Evolutionary conservation across 2,797 vertebrate genomes (phyloP).

Genomic region (Luscinia megarhynchos): DNA sequence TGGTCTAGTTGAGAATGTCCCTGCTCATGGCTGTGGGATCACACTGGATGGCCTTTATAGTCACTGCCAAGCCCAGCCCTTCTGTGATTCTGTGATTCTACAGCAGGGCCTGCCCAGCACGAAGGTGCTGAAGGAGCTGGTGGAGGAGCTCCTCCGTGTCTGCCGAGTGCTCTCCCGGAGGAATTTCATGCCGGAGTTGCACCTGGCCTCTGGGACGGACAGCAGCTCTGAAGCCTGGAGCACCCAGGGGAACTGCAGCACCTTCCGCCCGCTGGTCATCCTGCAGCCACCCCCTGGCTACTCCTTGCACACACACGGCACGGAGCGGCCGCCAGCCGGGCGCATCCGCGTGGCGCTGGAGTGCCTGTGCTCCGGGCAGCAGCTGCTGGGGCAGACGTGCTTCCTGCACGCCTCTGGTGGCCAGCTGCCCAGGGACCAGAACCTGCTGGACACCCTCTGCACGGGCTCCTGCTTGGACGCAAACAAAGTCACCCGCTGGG

Average conservation of each 20-base stretch:
- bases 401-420: neutral
- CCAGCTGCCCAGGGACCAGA: neutral
- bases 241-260: neutral
- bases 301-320: neutral
- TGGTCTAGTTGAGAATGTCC: neutral
- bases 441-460: neutral
- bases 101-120: neutral
- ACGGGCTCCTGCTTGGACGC: neutral
- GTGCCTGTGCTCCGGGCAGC: neutral
- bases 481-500: too few species aligned
- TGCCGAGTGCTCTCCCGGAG: neutral
- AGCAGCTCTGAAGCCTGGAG: too few species aligned
- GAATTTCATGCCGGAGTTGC: neutral
- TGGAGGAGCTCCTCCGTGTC: neutral
- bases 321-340: rapidly evolving
- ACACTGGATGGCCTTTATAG: neutral
- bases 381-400: neutral
- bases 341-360: neutral
- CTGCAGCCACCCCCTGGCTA: neutral
- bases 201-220: neutral
- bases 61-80: neutral
- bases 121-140: neutral
- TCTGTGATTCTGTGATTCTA: neutral
- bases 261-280: neutral
- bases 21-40: too few species aligned